These are phyloP conservation scores for Perdita meconis DNA, from an alignment of 2,888 invertebrate species.

Conservation along the genomic window DNA sequence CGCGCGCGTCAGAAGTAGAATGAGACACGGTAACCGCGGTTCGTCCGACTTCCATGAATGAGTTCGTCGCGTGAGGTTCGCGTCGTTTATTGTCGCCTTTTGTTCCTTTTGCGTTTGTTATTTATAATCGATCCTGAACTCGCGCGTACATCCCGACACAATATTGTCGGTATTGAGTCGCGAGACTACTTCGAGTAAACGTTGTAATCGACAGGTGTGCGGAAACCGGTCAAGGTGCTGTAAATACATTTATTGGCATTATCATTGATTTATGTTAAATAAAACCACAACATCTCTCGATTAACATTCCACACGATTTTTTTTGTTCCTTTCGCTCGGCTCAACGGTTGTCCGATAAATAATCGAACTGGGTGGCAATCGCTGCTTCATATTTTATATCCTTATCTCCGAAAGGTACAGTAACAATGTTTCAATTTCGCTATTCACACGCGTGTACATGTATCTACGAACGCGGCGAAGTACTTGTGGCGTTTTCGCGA, in stretches of 20 bases:
- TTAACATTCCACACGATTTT: constrained; percentile 51
- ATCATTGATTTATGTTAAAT: constrained; percentile 69
- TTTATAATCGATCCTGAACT: too few species aligned
- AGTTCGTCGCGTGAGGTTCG: too few species aligned
- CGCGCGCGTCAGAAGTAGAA: too few species aligned
- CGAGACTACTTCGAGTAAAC: too few species aligned
- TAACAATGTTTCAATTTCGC: constrained; percentile 19
- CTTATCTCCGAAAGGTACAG: constrained; percentile 34
- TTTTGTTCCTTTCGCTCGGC: constrained; percentile 40
- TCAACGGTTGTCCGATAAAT: too few species aligned
- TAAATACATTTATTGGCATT: constrained; percentile 72
- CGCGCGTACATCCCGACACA: too few species aligned
- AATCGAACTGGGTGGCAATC: constrained; percentile 10
- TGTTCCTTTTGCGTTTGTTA: too few species aligned
- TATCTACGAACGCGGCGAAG: constrained; percentile 48
- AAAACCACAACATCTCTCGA: constrained; percentile 65
- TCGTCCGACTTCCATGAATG: too few species aligned
- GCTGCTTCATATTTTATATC: constrained; percentile 31
- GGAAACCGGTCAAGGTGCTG: constrained; percentile 58
- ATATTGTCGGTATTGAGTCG: too few species aligned
- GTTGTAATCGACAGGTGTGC: constrained; percentile 6
- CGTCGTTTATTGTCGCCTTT: too few species aligned
- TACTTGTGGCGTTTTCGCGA: constrained; percentile 39
- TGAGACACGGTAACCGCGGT: too few species aligned
- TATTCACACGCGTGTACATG: constrained; percentile 61